Conservation (phyloP, 2,888 invertebrate genomes). For the Sesamia inferens region DNA sequence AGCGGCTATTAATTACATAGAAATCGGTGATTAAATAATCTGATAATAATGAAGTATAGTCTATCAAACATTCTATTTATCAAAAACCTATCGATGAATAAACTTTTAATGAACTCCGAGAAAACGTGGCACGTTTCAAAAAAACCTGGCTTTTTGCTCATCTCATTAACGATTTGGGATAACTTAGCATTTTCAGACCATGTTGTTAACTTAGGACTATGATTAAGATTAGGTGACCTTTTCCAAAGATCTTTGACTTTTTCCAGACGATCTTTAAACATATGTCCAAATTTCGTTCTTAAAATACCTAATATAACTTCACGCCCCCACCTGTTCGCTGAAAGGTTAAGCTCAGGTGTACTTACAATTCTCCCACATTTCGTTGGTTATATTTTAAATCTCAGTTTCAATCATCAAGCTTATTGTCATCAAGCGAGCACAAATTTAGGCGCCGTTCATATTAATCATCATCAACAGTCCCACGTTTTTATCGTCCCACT, state of each 20-base stretch:
- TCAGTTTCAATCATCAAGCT: too few relatives aligned
- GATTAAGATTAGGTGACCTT: not conserved
- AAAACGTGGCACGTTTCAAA: not conserved
- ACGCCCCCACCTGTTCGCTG: not conserved
- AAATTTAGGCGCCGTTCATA: not conserved
- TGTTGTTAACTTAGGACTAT: not conserved
- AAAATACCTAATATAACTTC: not conserved
- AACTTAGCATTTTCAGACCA: not conserved
- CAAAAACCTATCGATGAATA: not conserved
- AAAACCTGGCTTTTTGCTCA: not conserved
- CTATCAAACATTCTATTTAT: not conserved
- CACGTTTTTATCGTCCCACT: too few relatives aligned
- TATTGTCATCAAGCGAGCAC: not conserved
- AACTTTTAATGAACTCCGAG: not conserved
- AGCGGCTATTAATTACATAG: slow-evolving; percentile 28
- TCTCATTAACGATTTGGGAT: not conserved
- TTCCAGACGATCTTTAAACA: not conserved
- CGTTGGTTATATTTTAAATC: not conserved
- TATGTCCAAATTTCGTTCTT: not conserved
- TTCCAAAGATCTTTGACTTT: not conserved
- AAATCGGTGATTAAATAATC: slow-evolving; percentile 32
- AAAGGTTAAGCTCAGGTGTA: not conserved
- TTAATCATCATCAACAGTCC: not conserved
- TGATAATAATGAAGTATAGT: slow-evolving; percentile 8
- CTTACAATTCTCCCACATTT: not conserved